Evolutionary conservation across 1,140 invertebrate species (phyloP).

Genomic region (Pogonomyrmex barbatus): DNA sequence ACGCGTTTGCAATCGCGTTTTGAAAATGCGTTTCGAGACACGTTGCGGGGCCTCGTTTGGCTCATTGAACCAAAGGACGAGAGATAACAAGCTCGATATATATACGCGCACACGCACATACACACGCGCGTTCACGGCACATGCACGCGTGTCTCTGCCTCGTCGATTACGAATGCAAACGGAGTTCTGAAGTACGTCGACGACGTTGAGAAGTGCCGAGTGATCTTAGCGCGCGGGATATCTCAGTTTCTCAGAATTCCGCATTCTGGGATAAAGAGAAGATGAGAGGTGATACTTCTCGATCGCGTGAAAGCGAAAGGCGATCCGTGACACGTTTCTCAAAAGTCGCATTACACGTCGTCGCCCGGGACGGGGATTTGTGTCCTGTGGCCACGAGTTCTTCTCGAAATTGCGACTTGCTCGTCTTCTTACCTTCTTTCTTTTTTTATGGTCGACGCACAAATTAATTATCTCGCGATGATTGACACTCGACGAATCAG

Average conservation of each 20-base stretch:
- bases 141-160: slow-evolving; percentile 34
- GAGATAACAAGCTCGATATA: slow-evolving; percentile 23
- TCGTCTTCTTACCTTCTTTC: not conserved
- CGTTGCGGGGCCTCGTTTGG: slow-evolving; percentile 41
- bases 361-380: not conserved
- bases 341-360: not conserved
- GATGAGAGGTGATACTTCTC: not conserved
- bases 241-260: slow-evolving; percentile 4
- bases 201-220: not conserved
- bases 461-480: not conserved
- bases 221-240: not conserved
- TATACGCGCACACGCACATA: not conserved
- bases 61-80: slow-evolving; percentile 21
- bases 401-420: slow-evolving; percentile 5
- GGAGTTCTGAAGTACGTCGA: not conserved
- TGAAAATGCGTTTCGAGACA: slow-evolving; percentile 46
- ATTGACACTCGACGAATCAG: slow-evolving; percentile 50
- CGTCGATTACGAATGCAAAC: slow-evolving; percentile 6
- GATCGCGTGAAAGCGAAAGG: not conserved
- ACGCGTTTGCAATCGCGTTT: slow-evolving; percentile 24
- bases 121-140: not conserved
- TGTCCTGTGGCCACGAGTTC: not conserved
- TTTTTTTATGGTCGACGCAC: too few species aligned
- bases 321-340: not conserved
- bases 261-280: not conserved